A percentile compares a stretch with the other conserved stretches of the same genome.
These are phyloP conservation scores for Helicoverpa assulta DNA, from an alignment of 2,888 invertebrate species.

Conservation along the genomic window DNA sequence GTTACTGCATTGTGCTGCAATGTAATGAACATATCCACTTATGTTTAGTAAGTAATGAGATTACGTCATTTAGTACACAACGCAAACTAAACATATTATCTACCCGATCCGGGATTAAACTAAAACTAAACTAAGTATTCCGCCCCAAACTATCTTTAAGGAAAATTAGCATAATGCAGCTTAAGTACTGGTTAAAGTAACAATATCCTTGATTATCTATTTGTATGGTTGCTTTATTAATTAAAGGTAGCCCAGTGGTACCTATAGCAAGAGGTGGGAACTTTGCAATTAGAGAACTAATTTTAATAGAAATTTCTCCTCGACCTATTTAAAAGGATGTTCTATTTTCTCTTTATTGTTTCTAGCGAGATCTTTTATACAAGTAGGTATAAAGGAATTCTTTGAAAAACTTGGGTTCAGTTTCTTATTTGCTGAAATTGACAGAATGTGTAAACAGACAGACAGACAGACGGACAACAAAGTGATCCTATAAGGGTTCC, in stretches of 20 bases:
- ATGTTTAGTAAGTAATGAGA: background rate
- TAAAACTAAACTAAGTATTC: background rate
- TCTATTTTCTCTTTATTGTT: slow-evolving; percentile 8
- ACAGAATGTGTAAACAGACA: too few species aligned
- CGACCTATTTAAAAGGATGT: background rate
- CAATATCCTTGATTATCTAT: slow-evolving; percentile 8
- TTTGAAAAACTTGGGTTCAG: background rate
- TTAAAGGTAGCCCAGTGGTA: slow-evolving; percentile 8
- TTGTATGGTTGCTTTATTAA: slow-evolving; percentile 14
- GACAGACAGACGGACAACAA: too few species aligned
- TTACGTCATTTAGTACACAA: background rate
- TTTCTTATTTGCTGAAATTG: background rate
- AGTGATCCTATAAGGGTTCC: too few species aligned
- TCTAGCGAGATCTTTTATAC: background rate
- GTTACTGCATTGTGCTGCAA: background rate
- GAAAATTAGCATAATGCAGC: slow-evolving; percentile 3
- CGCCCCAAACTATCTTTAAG: slow-evolving; percentile 11
- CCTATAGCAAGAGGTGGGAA: background rate
- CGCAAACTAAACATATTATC: background rate
- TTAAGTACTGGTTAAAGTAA: slow-evolving; percentile 10
- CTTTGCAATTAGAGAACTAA: slow-evolving; percentile 15
- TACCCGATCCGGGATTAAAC: slow-evolving; percentile 16
- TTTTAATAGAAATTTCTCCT: slow-evolving; percentile 12
- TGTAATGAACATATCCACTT: background rate
- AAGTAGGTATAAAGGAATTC: background rate